Evolutionary conservation across 2,113 vertebrate genomes (phyloP), one percentile per base, ranked within the genome.

Genomic region (Centropus unirufus): DNA sequence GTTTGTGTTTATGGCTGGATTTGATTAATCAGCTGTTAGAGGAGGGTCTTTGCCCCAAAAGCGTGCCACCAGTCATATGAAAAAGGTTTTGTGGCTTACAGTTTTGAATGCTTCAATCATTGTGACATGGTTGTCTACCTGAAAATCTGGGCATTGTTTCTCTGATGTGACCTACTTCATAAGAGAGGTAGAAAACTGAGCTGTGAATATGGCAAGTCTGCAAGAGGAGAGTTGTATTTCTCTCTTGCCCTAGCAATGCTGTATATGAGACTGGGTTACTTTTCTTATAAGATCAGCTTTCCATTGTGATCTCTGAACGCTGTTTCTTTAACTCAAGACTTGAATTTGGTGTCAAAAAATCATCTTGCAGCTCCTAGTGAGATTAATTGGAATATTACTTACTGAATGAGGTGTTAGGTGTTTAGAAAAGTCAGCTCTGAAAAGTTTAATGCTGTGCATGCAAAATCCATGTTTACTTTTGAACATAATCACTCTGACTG

Each of bases 41-140:
- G 47, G 24, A 46, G 17, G 79, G 4, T 17, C 17, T 64, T 80
- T 52, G 18, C 15, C 22, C 87, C 51, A 44, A 9, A 69, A 80
- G 8, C 2, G 0, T 3, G 2, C 11, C 13, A 16, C 14, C n/a
- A 39, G 11, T 54, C 11, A 9, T 8, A 17, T 44, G n/a, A 59
- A 54, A 47, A 64, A 58, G 1, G 2, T 18, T 29, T 49, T 54
- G 49, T 57, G 73, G 21, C 63, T 32, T 90, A 36, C 3, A 4
- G n/a, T 36, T 73, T 77, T 69, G 30, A 8, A 5, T 58, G 14
- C 16, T 47, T 76, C 24, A 68, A 0, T 66, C 58, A 36, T 58
- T 61, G 7, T 36, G 7, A 36, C 32, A 59, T 61, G 36, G 36
- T 44, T 80, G 63, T 46, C 54, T 6, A 62, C 19, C 2, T 86